Conservation (phyloP, 2,888 invertebrate genomes). For the Hylaea fasciaria region DNA sequence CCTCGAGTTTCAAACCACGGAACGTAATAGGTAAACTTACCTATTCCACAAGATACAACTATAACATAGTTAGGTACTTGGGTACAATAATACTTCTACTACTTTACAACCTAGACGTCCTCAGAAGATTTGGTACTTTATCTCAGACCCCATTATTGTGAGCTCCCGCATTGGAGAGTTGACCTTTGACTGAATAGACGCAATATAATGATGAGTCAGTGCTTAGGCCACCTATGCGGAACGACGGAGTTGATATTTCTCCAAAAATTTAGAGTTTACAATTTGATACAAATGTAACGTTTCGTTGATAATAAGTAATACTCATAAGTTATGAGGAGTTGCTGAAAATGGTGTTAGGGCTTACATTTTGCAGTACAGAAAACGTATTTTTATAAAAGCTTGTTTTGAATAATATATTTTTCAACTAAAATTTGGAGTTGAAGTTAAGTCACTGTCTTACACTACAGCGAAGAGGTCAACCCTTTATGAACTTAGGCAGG, state of each 20-base stretch:
- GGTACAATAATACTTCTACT: no score
- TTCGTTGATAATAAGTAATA: no score
- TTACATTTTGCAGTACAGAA: no score
- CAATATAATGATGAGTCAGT: slow-evolving; percentile 5
- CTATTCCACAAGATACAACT: no score
- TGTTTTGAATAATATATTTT: background rate
- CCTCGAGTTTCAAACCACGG: no score
- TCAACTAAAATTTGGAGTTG: background rate
- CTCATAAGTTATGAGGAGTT: no score
- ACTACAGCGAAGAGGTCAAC: slow-evolving; percentile 21
- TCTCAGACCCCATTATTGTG: slow-evolving; percentile 36
- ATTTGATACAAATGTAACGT: no score
- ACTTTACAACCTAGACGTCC: no score
- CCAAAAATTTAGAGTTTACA: background rate
- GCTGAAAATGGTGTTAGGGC: no score
- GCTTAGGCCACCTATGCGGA: background rate
- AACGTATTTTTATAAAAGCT: no score
- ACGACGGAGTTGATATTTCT: background rate
- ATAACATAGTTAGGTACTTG: no score
- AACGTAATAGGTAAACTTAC: no score
- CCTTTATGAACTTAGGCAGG: slow-evolving; percentile 31
- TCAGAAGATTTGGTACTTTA: slow-evolving; percentile 41
- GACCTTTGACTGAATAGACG: slow-evolving; percentile 34
- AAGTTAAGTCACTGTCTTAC: slow-evolving; percentile 13
- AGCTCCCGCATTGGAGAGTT: slow-evolving; percentile 37